phyloP scores from a whole-genome alignment of 2,113 vertebrate species.

The Lepisosteus oculatus region DNA sequence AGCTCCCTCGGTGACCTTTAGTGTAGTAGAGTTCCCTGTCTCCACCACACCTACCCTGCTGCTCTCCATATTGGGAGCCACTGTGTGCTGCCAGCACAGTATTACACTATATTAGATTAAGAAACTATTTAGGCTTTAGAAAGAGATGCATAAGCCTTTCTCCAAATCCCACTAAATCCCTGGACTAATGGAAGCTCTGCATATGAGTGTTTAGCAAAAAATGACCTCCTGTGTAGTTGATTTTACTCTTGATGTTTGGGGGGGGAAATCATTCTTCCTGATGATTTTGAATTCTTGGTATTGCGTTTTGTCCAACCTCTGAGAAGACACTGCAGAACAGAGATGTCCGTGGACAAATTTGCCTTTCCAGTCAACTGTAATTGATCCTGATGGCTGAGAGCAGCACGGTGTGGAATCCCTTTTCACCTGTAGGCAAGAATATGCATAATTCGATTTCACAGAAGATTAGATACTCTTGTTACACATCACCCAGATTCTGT shows the following conservation, averaged over 20 bases:
- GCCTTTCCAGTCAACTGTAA: conserved; percentile 3
- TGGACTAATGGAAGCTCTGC: conserved; percentile 4
- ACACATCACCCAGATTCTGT: no score
- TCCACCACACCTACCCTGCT: neutral
- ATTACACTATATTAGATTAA: conserved; percentile 15
- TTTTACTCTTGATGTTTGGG: no score
- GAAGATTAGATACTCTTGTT: conserved; percentile 18
- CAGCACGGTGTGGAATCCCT: conserved; percentile 4
- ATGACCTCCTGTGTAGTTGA: no score
- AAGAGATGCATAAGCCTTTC: conserved; percentile 11
- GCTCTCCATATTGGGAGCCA: neutral
- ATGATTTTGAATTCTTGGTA: no score
- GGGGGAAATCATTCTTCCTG: no score
- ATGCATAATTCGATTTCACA: conserved; percentile 21
- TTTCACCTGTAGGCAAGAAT: conserved; percentile 14
- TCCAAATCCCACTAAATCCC: conserved; percentile 13
- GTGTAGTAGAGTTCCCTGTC: conserved; percentile 16
- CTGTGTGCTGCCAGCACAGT: conserved; percentile 2
- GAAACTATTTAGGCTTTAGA: conserved; percentile 9
- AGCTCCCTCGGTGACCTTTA: conserved; percentile 20
- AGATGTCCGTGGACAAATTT: no score
- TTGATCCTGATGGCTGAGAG: conserved; percentile 6
- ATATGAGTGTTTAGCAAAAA: no score
- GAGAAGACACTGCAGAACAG: no score
- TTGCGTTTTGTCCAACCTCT: no score